Conservation (phyloP, 2,113 vertebrate genomes). For the Onychostoma macrolepis region DNA sequence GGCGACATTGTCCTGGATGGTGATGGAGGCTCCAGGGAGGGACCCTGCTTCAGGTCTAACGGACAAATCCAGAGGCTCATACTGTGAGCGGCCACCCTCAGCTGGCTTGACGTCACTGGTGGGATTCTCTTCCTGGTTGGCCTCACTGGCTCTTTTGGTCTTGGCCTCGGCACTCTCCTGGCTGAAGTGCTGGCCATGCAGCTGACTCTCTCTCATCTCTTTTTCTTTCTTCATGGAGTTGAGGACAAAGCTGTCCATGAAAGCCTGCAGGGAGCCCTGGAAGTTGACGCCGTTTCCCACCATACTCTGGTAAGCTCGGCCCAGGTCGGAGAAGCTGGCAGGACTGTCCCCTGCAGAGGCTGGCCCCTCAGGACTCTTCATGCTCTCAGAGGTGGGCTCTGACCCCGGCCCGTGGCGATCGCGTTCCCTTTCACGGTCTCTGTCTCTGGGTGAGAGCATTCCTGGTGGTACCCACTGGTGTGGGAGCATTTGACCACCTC, state of each 20-base stretch:
- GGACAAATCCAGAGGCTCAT: constrained; percentile 93
- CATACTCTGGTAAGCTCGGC: constrained; percentile 91
- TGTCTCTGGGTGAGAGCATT: constrained; percentile 83
- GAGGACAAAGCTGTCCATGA: constrained; percentile 97
- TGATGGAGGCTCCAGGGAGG: constrained; percentile 89
- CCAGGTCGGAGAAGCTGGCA: constrained; percentile 88
- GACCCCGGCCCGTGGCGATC: constrained; percentile 79
- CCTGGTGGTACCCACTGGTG: constrained; percentile 90
- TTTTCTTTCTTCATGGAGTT: constrained; percentile 92
- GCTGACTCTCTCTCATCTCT: constrained; percentile 81
- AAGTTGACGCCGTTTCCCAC: constrained; percentile 93
- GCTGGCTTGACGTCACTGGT: constrained; percentile 73
- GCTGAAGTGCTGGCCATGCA: constrained; percentile 73
- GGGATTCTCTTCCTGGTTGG: constrained; percentile 80
- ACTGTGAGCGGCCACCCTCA: constrained; percentile 82
- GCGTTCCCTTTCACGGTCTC: constrained; percentile 72
- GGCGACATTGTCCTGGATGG: constrained; percentile 91
- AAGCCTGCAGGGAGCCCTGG: constrained; percentile 95
- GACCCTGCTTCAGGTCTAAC: constrained; percentile 90
- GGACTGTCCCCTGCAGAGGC: constrained; percentile 78
- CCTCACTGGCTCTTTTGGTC: constrained; percentile 73
- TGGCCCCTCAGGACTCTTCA: constrained; percentile 82
- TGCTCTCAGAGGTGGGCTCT: constrained; percentile 77
- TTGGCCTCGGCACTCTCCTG: constrained; percentile 81
- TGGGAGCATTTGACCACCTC: constrained; percentile 83